These are phyloP conservation scores for Lottia scabra DNA, from an alignment of 2,888 invertebrate genomes.

Conservation along the genomic window DNA sequence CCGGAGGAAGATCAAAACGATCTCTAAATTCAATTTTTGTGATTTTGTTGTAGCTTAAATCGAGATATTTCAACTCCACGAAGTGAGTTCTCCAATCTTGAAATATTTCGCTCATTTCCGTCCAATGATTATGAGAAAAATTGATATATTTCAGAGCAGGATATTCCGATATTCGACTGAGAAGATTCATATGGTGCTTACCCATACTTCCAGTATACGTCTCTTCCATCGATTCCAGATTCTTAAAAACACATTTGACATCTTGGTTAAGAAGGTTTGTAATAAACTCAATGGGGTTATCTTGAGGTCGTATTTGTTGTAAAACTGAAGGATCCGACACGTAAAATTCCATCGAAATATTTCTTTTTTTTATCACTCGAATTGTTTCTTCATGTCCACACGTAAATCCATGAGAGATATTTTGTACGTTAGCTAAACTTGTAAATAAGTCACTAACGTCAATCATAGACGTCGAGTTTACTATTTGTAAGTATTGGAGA, in stretches of 20 bases:
- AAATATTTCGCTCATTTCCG: constrained; percentile 32
- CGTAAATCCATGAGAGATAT: constrained; percentile 30
- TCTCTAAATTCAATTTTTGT: constrained; percentile 12
- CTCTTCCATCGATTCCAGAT: constrained; percentile 39
- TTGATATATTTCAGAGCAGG: constrained; percentile 35
- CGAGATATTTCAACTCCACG: neutral
- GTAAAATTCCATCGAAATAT: constrained; percentile 30
- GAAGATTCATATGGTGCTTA: constrained; percentile 36
- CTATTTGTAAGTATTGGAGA: neutral
- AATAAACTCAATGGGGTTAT: neutral
- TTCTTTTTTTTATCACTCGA: constrained; percentile 24
- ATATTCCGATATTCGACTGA: constrained; percentile 36
- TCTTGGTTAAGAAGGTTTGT: neutral
- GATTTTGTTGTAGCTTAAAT: neutral
- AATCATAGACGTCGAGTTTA: neutral
- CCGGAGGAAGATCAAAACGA: neutral
- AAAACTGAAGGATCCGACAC: neutral
- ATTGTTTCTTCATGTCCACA: constrained; percentile 40
- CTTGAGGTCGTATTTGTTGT: neutral
- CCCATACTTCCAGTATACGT: constrained; percentile 32
- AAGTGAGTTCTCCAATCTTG: constrained; percentile 36
- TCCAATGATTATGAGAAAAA: constrained; percentile 31
- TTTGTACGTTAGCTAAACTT: constrained; percentile 16
- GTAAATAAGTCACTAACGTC: neutral
- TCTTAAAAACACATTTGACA: constrained; percentile 33